These are phyloP conservation scores for Rhagonycha fulva DNA, from an alignment of 2,888 invertebrate genomes.

Conservation along the genomic window DNA sequence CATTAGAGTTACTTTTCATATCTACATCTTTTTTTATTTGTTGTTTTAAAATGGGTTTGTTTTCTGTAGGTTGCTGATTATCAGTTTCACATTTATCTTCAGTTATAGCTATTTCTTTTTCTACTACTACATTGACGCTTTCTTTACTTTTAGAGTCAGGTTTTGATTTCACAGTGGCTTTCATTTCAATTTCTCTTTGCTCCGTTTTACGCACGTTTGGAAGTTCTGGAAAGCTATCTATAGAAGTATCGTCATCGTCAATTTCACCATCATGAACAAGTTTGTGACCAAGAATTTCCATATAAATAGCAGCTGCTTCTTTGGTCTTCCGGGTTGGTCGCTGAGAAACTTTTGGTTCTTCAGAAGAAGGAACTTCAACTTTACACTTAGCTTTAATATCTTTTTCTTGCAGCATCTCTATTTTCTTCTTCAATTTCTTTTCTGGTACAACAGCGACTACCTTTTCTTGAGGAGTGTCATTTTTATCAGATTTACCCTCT, in stretches of 20 bases:
- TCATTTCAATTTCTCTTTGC: slow-evolving; percentile 63
- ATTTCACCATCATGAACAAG: slow-evolving; percentile 65
- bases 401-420: slow-evolving; percentile 13
- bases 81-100: neutral
- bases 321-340: slow-evolving; percentile 73
- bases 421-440: slow-evolving; percentile 20
- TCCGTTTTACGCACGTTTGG: slow-evolving; percentile 67
- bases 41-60: slow-evolving; percentile 35
- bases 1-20: slow-evolving; percentile 31
- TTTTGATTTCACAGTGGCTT: slow-evolving; percentile 54
- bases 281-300: slow-evolving; percentile 74
- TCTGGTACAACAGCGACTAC: neutral
- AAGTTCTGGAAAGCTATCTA: slow-evolving; percentile 70
- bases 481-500: neutral
- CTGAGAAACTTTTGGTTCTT: slow-evolving; percentile 30
- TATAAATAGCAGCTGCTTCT: slow-evolving; percentile 74
- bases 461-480: neutral
- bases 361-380: neutral
- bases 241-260: slow-evolving; percentile 65
- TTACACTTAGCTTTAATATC: slow-evolving; percentile 13
- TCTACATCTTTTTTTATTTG: slow-evolving; percentile 32
- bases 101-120: slow-evolving; percentile 13
- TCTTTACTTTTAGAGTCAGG: slow-evolving; percentile 40
- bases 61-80: slow-evolving; percentile 38
- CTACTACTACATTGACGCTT: slow-evolving; percentile 27